Conservation (phyloP, 35 echinoderm and acorn worm genomes). For the Nesometra sesokonis region DNA sequence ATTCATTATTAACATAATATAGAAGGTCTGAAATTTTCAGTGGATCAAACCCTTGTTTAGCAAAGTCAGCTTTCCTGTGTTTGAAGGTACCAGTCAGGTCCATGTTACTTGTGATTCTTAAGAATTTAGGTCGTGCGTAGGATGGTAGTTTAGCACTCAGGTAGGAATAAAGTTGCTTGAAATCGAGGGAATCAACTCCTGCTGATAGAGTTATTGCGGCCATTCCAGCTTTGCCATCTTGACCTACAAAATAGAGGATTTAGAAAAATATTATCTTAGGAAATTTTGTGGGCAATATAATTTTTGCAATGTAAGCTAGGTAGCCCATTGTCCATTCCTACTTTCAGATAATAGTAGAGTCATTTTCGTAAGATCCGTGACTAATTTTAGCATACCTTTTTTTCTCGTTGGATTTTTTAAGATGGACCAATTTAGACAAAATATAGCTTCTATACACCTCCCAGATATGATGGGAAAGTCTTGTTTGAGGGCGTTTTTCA, state of each 20-base stretch:
- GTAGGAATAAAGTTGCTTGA: neutral
- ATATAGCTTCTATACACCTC: too few relatives aligned
- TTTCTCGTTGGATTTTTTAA: too few relatives aligned
- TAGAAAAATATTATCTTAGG: too few relatives aligned
- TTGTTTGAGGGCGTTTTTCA: too few relatives aligned
- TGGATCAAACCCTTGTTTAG: slow-evolving; percentile 4
- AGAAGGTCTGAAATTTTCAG: neutral
- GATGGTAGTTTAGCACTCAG: neutral
- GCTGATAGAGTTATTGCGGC: neutral
- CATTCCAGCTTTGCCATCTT: slow-evolving; percentile 5
- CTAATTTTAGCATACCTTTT: too few relatives aligned
- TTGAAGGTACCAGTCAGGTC: neutral
- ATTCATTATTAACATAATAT: neutral
- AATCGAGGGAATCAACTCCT: neutral
- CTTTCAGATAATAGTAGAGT: too few relatives aligned
- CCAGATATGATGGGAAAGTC: too few relatives aligned
- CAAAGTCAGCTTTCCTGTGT: neutral
- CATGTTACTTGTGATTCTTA: neutral
- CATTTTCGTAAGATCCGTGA: too few relatives aligned
- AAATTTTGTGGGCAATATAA: too few relatives aligned
- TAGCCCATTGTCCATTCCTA: too few relatives aligned
- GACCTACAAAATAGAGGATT: neutral
- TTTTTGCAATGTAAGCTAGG: too few relatives aligned
- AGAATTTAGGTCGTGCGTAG: neutral
- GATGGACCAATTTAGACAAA: too few relatives aligned